phyloP scores from a whole-genome alignment of 37 sponge, comb jelly and placozoan species.

The Hormiphora californensis region DNA sequence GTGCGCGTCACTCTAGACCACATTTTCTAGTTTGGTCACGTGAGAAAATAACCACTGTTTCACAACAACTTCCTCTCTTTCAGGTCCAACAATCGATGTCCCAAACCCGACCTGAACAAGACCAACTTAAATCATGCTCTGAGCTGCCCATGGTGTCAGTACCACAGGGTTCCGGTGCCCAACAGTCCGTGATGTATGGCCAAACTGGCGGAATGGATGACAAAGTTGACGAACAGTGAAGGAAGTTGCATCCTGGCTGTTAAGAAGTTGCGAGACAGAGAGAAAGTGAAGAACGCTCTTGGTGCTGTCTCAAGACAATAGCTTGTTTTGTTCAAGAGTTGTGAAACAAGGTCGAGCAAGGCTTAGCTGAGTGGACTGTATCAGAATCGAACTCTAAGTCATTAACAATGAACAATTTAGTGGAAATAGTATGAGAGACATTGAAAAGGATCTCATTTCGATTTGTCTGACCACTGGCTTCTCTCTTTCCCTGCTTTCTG shows the following conservation, averaged over 20 bases:
- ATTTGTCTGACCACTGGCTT: too few species aligned
- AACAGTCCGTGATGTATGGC: conserved; percentile 37
- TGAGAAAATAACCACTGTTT: neutral
- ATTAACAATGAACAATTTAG: too few species aligned
- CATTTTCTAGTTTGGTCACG: neutral
- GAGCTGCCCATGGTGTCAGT: conserved; percentile 47
- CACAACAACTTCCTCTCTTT: neutral
- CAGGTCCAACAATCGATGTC: conserved; percentile 6
- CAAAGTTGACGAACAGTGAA: conserved; percentile 49
- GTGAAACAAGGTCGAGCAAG: too few species aligned
- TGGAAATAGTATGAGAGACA: too few species aligned
- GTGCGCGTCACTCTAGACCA: neutral
- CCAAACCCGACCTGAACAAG: neutral
- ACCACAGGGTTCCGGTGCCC: conserved; percentile 3
- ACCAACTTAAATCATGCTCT: conserved; percentile 32
- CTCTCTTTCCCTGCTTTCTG: too few species aligned
- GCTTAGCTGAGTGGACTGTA: too few species aligned
- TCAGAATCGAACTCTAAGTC: too few species aligned
- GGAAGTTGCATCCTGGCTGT: neutral
- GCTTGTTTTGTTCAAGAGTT: too few species aligned
- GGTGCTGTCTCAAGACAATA: neutral
- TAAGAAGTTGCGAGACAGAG: neutral
- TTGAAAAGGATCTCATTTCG: too few species aligned
- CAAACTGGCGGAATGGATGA: conserved; percentile 15
- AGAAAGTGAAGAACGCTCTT: neutral